Evolutionary conservation across 2,888 invertebrate species (phyloP).

Genomic region (Cyaniris semiargus): DNA sequence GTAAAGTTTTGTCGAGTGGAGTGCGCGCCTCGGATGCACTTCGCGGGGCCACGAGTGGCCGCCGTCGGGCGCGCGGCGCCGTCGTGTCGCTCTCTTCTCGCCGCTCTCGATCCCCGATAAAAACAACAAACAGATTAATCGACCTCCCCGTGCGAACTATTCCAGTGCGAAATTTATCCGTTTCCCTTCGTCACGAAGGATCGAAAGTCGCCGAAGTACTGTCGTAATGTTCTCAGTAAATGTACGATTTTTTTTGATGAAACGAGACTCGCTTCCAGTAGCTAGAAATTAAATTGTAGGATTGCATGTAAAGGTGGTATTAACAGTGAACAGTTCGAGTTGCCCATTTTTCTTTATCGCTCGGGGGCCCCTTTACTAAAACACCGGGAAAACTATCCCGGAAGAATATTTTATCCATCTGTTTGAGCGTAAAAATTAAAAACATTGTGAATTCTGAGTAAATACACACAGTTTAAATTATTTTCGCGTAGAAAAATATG

Average conservation of each 20-base stretch:
- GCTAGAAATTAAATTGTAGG: slow-evolving; percentile 74
- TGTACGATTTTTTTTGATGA: slow-evolving; percentile 70
- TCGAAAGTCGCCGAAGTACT: slow-evolving; percentile 53
- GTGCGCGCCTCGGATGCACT: slow-evolving; percentile 73
- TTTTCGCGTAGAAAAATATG: neutral
- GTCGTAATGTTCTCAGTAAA: slow-evolving; percentile 67
- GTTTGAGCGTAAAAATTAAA: slow-evolving; percentile 40
- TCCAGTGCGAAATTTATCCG: slow-evolving; percentile 55
- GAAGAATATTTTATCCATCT: slow-evolving; percentile 50
- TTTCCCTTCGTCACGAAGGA: slow-evolving; percentile 52
- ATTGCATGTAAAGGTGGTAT: slow-evolving; percentile 77
- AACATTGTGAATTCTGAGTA: neutral
- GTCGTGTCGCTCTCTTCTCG: slow-evolving; percentile 68
- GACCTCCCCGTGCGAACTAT: slow-evolving; percentile 63
- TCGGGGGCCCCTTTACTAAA: slow-evolving; percentile 53
- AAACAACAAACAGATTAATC: slow-evolving; percentile 79
- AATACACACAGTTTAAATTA: neutral
- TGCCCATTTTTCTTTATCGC: slow-evolving; percentile 60
- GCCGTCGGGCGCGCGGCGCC: slow-evolving; percentile 71
- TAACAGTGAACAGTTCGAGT: slow-evolving; percentile 70
- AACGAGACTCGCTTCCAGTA: slow-evolving; percentile 69
- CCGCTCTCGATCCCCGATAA: slow-evolving; percentile 66
- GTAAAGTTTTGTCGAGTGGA: slow-evolving; percentile 72
- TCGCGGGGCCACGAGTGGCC: slow-evolving; percentile 71
- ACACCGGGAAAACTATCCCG: slow-evolving; percentile 37